Evolutionary conservation across 2,888 invertebrate species (phyloP), one percentile per base, ranked within the genome.

Genomic region (Phyllotreta striolata): DNA sequence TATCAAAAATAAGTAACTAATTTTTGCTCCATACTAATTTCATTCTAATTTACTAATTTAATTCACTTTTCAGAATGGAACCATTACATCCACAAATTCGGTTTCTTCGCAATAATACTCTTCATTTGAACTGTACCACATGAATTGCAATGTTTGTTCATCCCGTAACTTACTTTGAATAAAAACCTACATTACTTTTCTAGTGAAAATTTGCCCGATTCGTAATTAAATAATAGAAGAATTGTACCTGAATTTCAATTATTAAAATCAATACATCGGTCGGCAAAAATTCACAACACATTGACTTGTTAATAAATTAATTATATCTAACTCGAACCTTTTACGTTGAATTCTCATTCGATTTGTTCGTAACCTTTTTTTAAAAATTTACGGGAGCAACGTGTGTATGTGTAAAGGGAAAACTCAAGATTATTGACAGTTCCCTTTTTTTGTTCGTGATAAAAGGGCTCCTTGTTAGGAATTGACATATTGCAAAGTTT

Each of bases 341-440:
- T 9, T 46, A 24, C 12, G 13, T 6, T 10, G 13, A 46, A 46
- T 46, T 46, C 24, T 12, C 46, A 46, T 9, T 46, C 46, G 13
- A 46, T 7, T 46, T 46, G 13, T 46, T 46, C 46, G 46, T 12
- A 46, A 14, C 46, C 46, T 46, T 46, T 46, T 46, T 46, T 46
- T n/a, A 12, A 46, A 46, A 46, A 46, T 46, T 46, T 4, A 46
- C 46, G 46, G 4, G 46, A 46, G 24, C 10, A 46, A n/a, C n/a
- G 46, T 9, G 46, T 46, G 46, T 46, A 10, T 46, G 12, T 24
- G 9, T 10, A 7, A 13, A 3, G 12, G 46, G 46, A 46, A 46
- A 46, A 24, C 46, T 46, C 46, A 46, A 46, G 46, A 46, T 4
- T 46, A 46, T 46, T 46, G 46, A 46, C 46, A 46, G 46, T 12